A percentile compares a stretch with the other conserved stretches of the same genome.
These are phyloP conservation scores for Macrosteles quadrilineatus DNA, from an alignment of 1,140 invertebrate species.

Conservation along the genomic window DNA sequence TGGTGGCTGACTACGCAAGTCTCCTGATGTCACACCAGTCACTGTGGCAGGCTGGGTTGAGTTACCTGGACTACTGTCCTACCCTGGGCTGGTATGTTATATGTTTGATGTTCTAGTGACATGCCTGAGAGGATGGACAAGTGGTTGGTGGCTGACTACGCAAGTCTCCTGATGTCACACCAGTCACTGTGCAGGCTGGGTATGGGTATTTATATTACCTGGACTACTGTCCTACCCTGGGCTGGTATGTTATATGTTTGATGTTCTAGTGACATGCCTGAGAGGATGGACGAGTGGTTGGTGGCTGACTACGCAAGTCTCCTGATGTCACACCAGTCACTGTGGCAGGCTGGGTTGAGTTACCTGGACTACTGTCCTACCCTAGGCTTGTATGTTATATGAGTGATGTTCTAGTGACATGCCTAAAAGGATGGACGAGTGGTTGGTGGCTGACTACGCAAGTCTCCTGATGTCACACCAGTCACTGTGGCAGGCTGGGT, in stretches of 20 bases:
- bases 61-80: conserved; percentile 81
- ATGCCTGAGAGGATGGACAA: conserved; percentile 61
- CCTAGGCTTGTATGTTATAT: too few species aligned
- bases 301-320: conserved; percentile 83
- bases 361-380: conserved; percentile 80
- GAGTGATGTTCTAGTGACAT: conserved; percentile 25
- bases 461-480: conserved; percentile 76
- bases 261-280: conserved; percentile 14
- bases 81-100: conserved; percentile 62
- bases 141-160: conserved; percentile 84
- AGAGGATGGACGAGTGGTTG: conserved; percentile 71
- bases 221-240: conserved; percentile 71
- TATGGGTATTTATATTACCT: too few species aligned
- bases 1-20: conserved; percentile 85
- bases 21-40: conserved; percentile 79
- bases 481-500: conserved; percentile 86
- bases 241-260: conserved; percentile 56
- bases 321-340: conserved; percentile 77
- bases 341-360: conserved; percentile 86
- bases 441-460: conserved; percentile 85
- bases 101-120: conserved; percentile 40
- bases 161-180: conserved; percentile 76
- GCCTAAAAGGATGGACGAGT: conserved; percentile 64
- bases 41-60: conserved; percentile 87
- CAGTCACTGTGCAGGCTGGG: conserved; percentile 86